Percentiles rank a stretch among this genome's conserved stretches.
These are phyloP conservation scores for Heptranchias perlo DNA, from an alignment of 2,113 vertebrate genomes.

Conservation along the genomic window DNA sequence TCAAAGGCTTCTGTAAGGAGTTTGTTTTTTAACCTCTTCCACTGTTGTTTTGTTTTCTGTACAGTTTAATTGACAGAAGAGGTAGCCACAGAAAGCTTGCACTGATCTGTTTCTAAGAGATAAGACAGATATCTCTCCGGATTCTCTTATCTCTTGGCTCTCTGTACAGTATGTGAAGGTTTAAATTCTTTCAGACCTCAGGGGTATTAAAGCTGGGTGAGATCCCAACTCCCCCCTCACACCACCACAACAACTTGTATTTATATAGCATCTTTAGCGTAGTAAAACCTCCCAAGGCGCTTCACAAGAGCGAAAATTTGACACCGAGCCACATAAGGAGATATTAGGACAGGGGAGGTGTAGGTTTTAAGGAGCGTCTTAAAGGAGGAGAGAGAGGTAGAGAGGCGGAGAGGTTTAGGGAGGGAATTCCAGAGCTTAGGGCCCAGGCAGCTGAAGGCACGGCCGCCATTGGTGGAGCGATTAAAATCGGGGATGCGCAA, in stretches of 20 bases:
- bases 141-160: background rate
- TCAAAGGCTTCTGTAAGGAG: slow-evolving; percentile 61
- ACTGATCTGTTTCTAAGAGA: slow-evolving; percentile 1
- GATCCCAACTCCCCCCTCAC: background rate
- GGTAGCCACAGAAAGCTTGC: background rate
- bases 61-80: slow-evolving; percentile 3
- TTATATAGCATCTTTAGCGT: no score
- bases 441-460: no score
- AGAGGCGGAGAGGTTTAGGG: no score
- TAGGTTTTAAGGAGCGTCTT: no score
- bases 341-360: no score
- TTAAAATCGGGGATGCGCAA: no score
- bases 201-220: background rate
- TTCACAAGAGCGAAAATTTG: no score
- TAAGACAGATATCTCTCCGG: background rate
- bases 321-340: no score
- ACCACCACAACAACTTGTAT: background rate
- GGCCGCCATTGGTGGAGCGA: no score
- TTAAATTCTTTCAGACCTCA: background rate
- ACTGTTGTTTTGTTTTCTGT: background rate
- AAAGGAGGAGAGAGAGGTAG: no score
- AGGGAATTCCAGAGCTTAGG: no score
- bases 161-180: background rate
- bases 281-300: no score
- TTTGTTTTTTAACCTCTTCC: background rate